A percentile compares a stretch with the other conserved stretches of the same genome.
Conservation (phyloP, 35 echinoderm and acorn worm species). For the Stichopus chloronotus region DNA sequence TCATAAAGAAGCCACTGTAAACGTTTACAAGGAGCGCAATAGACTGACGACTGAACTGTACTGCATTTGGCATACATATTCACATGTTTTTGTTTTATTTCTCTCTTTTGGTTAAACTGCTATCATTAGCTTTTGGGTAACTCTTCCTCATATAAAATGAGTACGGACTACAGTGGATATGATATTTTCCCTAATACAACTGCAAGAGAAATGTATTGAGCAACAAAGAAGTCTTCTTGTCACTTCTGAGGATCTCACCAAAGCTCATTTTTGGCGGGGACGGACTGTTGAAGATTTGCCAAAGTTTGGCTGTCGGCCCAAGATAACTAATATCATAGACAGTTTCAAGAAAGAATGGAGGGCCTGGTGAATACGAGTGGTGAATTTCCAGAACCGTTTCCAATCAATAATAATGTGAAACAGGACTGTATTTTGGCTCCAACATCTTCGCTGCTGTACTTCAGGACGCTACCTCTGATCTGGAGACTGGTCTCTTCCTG, state of each 20-base stretch:
- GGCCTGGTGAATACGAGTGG: background rate
- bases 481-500: background rate
- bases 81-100: too few species aligned
- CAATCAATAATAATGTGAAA: background rate
- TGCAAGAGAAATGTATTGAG: constrained; percentile 10
- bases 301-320: background rate
- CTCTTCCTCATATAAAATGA: too few species aligned
- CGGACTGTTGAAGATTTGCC: background rate
- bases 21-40: too few species aligned
- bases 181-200: background rate
- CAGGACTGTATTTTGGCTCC: background rate
- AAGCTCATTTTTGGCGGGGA: too few species aligned
- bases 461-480: constrained; percentile 1
- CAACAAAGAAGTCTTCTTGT: background rate
- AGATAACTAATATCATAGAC: background rate
- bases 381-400: background rate
- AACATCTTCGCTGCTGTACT: background rate
- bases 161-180: background rate
- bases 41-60: too few species aligned
- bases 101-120: too few species aligned
- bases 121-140: too few species aligned
- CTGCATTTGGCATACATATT: too few species aligned
- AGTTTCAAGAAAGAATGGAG: background rate
- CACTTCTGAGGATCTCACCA: background rate
- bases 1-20: too few species aligned